Conservation (phyloP, 2,888 invertebrate genomes). For the Leptopilina myrica region DNA sequence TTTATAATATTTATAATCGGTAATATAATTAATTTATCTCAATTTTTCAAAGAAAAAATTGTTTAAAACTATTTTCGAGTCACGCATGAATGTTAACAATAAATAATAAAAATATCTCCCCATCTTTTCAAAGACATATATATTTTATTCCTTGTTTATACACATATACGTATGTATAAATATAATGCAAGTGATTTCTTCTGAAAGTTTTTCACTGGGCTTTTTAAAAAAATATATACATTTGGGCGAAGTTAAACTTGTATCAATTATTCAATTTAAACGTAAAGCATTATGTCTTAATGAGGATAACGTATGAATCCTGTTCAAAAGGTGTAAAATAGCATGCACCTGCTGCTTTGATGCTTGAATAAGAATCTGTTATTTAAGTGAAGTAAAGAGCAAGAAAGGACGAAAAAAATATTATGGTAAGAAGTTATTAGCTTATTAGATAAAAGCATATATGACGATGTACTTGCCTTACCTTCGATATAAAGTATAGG, state of each 20-base stretch:
- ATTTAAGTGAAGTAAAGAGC: conserved; percentile 17
- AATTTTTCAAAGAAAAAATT: too few relatives aligned
- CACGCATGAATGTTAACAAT: too few relatives aligned
- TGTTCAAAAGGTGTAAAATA: background rate
- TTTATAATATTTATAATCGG: too few relatives aligned
- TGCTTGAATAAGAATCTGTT: conserved; percentile 3
- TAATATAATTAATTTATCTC: too few relatives aligned
- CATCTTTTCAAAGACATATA: background rate
- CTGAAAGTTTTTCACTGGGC: background rate
- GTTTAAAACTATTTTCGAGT: too few relatives aligned
- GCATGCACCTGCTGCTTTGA: conserved; percentile 21
- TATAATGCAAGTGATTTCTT: background rate
- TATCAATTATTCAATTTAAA: conserved; percentile 24
- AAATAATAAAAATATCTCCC: too few relatives aligned
- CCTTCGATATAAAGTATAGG: background rate
- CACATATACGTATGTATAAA: background rate
- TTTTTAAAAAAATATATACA: background rate
- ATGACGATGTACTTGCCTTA: background rate
- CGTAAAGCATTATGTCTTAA: background rate
- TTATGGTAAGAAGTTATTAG: conserved; percentile 30
- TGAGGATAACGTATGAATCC: conserved; percentile 5
- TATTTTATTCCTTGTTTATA: background rate
- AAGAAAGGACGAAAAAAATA: background rate
- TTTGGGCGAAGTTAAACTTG: background rate
- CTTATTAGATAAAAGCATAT: background rate